Conservation (phyloP, 2,113 vertebrate genomes). For the Perca flavescens region DNA sequence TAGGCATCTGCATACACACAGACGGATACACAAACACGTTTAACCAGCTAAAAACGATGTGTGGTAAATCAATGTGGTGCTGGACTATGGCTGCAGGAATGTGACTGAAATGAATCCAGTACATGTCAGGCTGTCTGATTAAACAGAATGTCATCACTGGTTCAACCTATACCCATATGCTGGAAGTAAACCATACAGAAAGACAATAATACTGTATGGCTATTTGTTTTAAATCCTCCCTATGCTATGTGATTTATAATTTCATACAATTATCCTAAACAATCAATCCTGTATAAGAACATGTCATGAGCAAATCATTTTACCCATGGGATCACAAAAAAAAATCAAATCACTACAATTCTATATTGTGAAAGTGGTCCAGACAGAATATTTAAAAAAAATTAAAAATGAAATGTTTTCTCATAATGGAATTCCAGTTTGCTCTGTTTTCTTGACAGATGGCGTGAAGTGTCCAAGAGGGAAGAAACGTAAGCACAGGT, state of each 20-base stretch:
- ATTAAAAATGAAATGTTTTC: not conserved
- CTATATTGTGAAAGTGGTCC: conserved; percentile 9
- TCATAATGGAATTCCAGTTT: not conserved
- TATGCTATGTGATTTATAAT: not conserved
- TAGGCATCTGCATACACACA: not conserved
- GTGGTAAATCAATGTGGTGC: conserved; percentile 37
- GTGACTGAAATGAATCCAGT: conserved; percentile 23
- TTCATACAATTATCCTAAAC: not conserved
- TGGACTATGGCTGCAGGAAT: conserved; percentile 54
- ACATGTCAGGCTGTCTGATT: conserved; percentile 8
- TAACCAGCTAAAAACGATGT: not conserved
- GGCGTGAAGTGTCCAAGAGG: not conserved
- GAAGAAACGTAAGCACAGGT: not conserved
- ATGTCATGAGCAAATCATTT: not conserved
- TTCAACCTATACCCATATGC: not conserved
- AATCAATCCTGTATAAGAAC: not conserved
- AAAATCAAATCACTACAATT: not conserved
- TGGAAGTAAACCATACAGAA: conserved; percentile 38
- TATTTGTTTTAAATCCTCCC: conserved; percentile 15
- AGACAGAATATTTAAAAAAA: not conserved
- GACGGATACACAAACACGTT: conserved; percentile 6
- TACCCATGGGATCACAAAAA: not conserved
- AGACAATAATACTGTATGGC: conserved; percentile 17
- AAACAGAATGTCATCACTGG: not conserved
- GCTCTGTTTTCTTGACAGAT: not conserved